Percentiles rank a stretch among this genome's conserved stretches.
phyloP scores from a whole-genome alignment of 2,888 invertebrate species.

The Spialia ferax region DNA sequence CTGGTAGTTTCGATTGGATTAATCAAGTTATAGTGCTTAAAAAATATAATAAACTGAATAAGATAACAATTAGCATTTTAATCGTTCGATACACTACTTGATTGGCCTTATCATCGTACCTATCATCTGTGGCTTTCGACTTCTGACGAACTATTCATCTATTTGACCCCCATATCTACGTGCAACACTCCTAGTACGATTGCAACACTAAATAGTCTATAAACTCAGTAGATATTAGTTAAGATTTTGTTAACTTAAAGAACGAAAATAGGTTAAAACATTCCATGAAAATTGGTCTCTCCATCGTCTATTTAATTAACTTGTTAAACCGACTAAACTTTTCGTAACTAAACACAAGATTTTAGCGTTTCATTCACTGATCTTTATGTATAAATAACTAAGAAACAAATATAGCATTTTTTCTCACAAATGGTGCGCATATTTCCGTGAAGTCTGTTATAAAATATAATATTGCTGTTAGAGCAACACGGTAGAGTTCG shows the following conservation, averaged over 20 bases:
- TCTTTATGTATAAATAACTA: background rate
- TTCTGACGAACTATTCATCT: conserved; percentile 17
- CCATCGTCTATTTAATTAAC: too few species aligned
- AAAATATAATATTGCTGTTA: background rate
- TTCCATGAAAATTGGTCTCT: background rate
- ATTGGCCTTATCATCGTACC: conserved; percentile 31
- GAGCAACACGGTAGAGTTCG: conserved; percentile 15
- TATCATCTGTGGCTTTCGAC: background rate
- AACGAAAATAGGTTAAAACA: too few species aligned
- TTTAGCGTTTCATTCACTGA: conserved; percentile 1
- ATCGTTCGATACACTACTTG: conserved; percentile 1
- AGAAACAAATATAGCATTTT: background rate
- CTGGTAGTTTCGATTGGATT: background rate
- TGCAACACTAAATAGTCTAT: background rate
- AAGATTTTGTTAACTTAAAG: background rate
- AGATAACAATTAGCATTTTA: conserved; percentile 17
- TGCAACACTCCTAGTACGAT: background rate
- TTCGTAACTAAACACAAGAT: background rate
- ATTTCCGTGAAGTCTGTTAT: background rate
- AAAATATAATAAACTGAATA: conserved; percentile 22
- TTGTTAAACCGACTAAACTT: too few species aligned
- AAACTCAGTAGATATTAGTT: background rate
- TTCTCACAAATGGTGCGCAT: background rate
- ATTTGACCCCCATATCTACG: background rate
- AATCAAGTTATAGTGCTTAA: background rate